Conservation (phyloP, 2,888 invertebrate species). For the Ceratothoa steindachneri region DNA sequence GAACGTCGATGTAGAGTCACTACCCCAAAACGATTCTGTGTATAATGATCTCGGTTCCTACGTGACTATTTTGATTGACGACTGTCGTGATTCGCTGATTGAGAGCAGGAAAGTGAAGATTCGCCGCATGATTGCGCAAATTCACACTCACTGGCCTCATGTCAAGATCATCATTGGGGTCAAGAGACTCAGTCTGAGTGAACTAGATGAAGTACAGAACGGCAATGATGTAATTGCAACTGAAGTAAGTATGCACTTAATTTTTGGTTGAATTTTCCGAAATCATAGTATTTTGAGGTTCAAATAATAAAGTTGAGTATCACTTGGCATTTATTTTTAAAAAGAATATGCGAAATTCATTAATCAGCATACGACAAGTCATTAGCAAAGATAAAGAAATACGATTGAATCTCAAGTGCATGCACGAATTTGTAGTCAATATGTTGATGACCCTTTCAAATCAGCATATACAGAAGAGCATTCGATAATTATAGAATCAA, state of each 20-base stretch:
- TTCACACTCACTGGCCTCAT: neutral
- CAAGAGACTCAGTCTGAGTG: neutral
- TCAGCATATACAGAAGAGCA: neutral
- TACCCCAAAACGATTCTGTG: neutral
- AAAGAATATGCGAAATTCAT: neutral
- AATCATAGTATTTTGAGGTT: neutral
- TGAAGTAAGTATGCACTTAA: neutral
- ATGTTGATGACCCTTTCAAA: no score
- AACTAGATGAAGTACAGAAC: neutral
- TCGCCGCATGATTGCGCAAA: neutral
- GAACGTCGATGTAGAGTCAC: neutral
- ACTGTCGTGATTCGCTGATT: neutral
- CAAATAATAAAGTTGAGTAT: neutral
- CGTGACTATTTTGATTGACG: neutral
- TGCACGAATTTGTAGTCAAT: no score
- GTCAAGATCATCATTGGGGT: neutral
- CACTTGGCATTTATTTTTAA: neutral
- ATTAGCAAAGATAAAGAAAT: no score
- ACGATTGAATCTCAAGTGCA: no score
- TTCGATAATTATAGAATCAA: neutral
- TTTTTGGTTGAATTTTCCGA: no score
- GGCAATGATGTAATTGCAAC: neutral
- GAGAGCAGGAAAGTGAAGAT: neutral
- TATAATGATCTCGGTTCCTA: neutral
- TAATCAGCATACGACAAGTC: no score